Conservation (phyloP, 2,888 invertebrate species). For the Parnassius orleans region DNA sequence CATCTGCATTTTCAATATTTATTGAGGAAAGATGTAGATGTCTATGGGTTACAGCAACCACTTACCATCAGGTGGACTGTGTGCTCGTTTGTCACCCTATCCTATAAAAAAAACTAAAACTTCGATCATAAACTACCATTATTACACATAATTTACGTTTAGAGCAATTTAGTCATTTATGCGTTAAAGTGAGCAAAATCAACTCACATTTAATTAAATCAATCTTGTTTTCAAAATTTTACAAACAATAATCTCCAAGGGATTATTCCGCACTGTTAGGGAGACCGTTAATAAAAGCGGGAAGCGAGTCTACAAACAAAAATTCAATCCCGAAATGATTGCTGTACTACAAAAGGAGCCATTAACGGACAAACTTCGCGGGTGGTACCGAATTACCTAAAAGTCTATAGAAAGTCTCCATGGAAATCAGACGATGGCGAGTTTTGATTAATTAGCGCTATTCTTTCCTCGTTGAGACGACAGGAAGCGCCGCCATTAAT, state of each 20-base stretch:
- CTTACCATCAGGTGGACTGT: no score
- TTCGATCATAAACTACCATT: no score
- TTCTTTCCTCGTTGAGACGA: slow-evolving; percentile 69
- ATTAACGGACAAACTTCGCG: slow-evolving; percentile 61
- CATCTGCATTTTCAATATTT: no score
- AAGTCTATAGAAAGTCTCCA: slow-evolving; percentile 59
- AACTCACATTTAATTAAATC: background rate
- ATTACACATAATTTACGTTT: no score
- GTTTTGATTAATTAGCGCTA: slow-evolving; percentile 79
- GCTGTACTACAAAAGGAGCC: slow-evolving; percentile 65
- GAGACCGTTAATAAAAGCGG: slow-evolving; percentile 52
- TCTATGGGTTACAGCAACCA: no score
- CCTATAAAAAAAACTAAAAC: no score
- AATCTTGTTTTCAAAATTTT: slow-evolving; percentile 39
- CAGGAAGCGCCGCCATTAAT: slow-evolving; percentile 64
- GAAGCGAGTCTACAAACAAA: slow-evolving; percentile 55
- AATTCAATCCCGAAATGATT: slow-evolving; percentile 63
- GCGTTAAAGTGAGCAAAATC: background rate
- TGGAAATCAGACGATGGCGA: slow-evolving; percentile 74
- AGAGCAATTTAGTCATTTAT: no score
- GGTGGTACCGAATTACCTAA: slow-evolving; percentile 50
- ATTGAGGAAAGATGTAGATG: no score
- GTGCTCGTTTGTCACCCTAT: no score
- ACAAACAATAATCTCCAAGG: slow-evolving; percentile 60
- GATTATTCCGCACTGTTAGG: slow-evolving; percentile 48